phyloP scores from a whole-genome alignment of 2,888 invertebrate genomes.

The Druceiella hillmani region DNA sequence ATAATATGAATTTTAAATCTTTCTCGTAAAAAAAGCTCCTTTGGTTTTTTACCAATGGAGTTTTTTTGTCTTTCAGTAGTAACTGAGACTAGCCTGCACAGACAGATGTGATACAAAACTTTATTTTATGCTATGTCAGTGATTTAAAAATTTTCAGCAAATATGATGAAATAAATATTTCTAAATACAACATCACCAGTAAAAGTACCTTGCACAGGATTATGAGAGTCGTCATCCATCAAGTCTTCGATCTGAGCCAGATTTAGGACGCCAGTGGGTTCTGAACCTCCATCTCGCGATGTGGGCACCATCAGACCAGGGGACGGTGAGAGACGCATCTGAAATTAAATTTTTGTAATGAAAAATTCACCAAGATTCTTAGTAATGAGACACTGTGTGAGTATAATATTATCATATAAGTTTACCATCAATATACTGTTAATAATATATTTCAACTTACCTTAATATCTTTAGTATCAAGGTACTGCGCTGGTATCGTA shows the following conservation, averaged over 20 bases:
- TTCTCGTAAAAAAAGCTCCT: too few species aligned
- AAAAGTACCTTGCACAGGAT: constrained; percentile 55
- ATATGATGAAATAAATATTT: constrained; percentile 2
- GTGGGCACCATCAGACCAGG: constrained; percentile 32
- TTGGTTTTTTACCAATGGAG: too few species aligned
- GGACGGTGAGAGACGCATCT: constrained; percentile 43
- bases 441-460: constrained; percentile 4
- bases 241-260: constrained; percentile 60
- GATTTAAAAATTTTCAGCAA: too few species aligned
- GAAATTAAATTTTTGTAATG: constrained; percentile 12
- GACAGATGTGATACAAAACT: too few species aligned
- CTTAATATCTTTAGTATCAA: constrained; percentile 18
- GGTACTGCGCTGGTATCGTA: constrained; percentile 20
- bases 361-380: constrained; percentile 9
- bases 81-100: too few species aligned
- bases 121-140: too few species aligned
- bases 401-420: constrained; percentile 5
- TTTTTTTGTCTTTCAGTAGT: too few species aligned
- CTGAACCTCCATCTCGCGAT: constrained; percentile 26
- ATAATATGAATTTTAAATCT: too few species aligned
- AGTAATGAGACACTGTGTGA: not conserved
- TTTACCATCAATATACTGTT: constrained; percentile 1
- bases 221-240: constrained; percentile 61
- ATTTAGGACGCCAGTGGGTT: constrained; percentile 38
- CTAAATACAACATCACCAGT: constrained; percentile 2